Conservation (phyloP, 2,113 vertebrate genomes). For the Chaenogobius annularis region DNA sequence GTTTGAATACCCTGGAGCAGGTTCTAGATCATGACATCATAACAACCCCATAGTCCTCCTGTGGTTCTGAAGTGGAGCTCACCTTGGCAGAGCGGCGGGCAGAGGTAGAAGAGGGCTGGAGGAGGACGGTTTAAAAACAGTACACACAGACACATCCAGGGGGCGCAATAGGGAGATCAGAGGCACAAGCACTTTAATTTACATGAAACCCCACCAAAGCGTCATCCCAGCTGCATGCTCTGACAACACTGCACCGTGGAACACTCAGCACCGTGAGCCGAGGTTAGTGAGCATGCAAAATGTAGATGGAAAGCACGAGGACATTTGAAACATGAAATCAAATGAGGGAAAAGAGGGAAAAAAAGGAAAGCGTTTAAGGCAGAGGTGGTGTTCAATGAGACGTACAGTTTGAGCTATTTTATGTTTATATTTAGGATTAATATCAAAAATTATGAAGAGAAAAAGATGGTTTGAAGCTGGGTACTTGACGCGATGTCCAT, state of each 20-base stretch:
- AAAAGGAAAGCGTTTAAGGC: neutral
- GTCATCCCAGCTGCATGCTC: constrained; percentile 23
- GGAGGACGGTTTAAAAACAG: constrained; percentile 38
- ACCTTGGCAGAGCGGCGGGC: constrained; percentile 88
- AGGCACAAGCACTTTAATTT: constrained; percentile 54
- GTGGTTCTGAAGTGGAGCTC: constrained; percentile 54
- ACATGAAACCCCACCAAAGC: constrained; percentile 7
- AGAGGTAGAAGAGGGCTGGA: constrained; percentile 84
- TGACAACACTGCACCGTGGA: neutral
- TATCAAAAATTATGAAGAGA: no score
- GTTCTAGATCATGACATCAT: no score
- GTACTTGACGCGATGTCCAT: no score
- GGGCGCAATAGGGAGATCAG: constrained; percentile 39
- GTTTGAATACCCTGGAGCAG: no score
- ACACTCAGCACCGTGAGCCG: neutral
- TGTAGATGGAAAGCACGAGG: neutral
- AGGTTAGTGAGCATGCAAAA: neutral
- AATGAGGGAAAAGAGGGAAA: neutral
- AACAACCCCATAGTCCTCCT: neutral
- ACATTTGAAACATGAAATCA: neutral
- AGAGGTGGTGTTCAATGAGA: neutral
- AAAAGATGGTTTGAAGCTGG: no score
- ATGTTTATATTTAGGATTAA: no score
- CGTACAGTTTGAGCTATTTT: no score
- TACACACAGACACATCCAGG: constrained; percentile 6